phyloP scores from a whole-genome alignment of 2,797 vertebrate species.

The Acanthopagrus latus region DNA sequence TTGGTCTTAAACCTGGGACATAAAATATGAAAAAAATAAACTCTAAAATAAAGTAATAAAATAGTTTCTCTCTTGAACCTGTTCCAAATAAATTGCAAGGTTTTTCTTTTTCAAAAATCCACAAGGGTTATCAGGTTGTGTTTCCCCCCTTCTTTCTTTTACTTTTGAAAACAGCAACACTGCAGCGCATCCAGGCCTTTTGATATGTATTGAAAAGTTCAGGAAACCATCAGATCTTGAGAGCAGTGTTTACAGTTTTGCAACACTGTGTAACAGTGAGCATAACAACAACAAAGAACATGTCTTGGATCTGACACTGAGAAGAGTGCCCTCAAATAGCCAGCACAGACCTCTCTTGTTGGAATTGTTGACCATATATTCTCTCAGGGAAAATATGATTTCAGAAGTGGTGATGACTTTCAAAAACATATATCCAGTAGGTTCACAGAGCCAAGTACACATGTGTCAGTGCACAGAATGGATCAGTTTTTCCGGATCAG shows the following conservation, averaged over 20 bases:
- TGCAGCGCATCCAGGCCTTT: slow-evolving; percentile 13
- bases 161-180: neutral
- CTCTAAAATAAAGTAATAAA: neutral
- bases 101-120: neutral
- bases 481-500: neutral
- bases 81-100: neutral
- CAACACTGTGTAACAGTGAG: slow-evolving; percentile 31
- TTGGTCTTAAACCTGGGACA: neutral
- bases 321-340: slow-evolving; percentile 50
- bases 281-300: slow-evolving; percentile 23
- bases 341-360: slow-evolving; percentile 8
- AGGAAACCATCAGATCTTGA: slow-evolving; percentile 20
- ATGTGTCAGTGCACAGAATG: neutral
- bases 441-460: neutral
- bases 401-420: slow-evolving; percentile 12
- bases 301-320: slow-evolving; percentile 47
- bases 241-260: slow-evolving; percentile 41
- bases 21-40: neutral
- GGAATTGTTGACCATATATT: slow-evolving; percentile 21
- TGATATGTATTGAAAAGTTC: slow-evolving; percentile 53
- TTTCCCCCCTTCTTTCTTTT: neutral
- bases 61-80: neutral
- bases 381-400: neutral
- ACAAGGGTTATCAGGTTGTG: neutral
- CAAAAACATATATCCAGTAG: neutral